Percentiles rank a stretch among this genome's conserved stretches.
These are phyloP conservation scores for Chelmon rostratus DNA, from an alignment of 2,797 vertebrate genomes.

Conservation along the genomic window DNA sequence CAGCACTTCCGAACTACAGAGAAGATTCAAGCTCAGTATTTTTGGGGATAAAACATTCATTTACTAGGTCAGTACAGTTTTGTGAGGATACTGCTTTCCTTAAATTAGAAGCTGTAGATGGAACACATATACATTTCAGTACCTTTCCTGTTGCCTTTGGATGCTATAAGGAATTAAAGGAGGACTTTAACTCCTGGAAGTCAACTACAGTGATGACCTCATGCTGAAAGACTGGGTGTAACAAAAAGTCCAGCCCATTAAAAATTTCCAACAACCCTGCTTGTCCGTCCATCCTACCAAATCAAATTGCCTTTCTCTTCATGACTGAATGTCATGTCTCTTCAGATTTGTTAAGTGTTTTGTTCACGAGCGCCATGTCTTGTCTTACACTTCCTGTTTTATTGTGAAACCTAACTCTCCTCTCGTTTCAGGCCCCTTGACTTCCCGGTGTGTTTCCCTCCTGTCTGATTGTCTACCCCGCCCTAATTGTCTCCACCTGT, in stretches of 20 bases:
- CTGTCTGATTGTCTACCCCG: too few relatives aligned
- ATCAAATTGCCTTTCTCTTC: neutral
- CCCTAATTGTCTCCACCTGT: too few relatives aligned
- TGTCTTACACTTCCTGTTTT: too few relatives aligned
- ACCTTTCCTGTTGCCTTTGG: too few relatives aligned
- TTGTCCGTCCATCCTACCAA: neutral
- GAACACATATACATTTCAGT: neutral
- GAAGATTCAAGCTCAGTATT: neutral
- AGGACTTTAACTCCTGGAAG: neutral
- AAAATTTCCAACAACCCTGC: neutral
- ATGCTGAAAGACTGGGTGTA: too few relatives aligned
- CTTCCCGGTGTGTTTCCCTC: too few relatives aligned
- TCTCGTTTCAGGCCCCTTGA: too few relatives aligned
- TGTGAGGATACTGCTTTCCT: neutral
- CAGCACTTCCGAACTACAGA: neutral
- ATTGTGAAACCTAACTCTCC: too few relatives aligned
- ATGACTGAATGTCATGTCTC: too few relatives aligned
- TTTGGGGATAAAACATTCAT: neutral
- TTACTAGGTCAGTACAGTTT: too few relatives aligned
- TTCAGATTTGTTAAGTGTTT: too few relatives aligned
- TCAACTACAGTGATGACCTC: neutral
- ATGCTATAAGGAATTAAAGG: neutral
- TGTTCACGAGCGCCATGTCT: too few relatives aligned
- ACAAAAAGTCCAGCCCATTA: neutral
- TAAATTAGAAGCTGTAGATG: neutral